phyloP scores from a whole-genome alignment of 2,797 vertebrate genomes.

The Cossypha caffra region DNA sequence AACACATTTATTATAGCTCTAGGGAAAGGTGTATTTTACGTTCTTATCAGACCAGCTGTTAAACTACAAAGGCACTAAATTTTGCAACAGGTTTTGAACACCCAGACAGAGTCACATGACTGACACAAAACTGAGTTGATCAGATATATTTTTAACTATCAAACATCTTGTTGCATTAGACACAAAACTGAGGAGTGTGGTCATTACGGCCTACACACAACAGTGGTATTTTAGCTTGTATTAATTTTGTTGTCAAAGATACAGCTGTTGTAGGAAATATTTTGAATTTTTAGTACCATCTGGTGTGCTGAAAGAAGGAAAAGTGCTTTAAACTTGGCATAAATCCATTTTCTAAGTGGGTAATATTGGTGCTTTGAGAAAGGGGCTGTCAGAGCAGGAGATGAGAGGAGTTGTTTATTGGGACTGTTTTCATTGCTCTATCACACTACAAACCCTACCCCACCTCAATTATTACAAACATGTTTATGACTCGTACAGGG shows the following conservation, averaged over 20 bases:
- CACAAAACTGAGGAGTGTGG: slow-evolving; percentile 69
- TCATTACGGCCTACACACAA: slow-evolving; percentile 54
- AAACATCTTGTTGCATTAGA: slow-evolving; percentile 22
- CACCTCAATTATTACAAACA: slow-evolving; percentile 51
- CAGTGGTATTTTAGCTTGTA: slow-evolving; percentile 66
- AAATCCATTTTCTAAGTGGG: slow-evolving; percentile 73
- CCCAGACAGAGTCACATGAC: slow-evolving; percentile 27
- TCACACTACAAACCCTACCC: background rate
- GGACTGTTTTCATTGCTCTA: slow-evolving; percentile 51
- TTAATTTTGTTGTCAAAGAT: slow-evolving; percentile 85
- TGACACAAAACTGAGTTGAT: slow-evolving; percentile 14
- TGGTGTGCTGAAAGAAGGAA: slow-evolving; percentile 80
- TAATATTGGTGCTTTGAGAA: slow-evolving; percentile 68
- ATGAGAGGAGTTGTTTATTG: slow-evolving; percentile 60
- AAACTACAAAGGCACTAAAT: slow-evolving; percentile 35
- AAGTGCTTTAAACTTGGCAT: slow-evolving; percentile 70
- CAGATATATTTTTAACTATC: slow-evolving; percentile 35
- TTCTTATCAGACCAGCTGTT: slow-evolving; percentile 72
- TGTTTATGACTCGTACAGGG: background rate
- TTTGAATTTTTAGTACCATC: slow-evolving; percentile 83
- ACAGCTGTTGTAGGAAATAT: slow-evolving; percentile 84
- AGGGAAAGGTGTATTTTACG: slow-evolving; percentile 70
- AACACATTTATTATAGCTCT: slow-evolving; percentile 72
- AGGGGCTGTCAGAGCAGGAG: slow-evolving; percentile 40
- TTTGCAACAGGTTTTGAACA: slow-evolving; percentile 37